phyloP scores from a whole-genome alignment of 2,113 vertebrate species.

The Triplophysa tibetana region DNA sequence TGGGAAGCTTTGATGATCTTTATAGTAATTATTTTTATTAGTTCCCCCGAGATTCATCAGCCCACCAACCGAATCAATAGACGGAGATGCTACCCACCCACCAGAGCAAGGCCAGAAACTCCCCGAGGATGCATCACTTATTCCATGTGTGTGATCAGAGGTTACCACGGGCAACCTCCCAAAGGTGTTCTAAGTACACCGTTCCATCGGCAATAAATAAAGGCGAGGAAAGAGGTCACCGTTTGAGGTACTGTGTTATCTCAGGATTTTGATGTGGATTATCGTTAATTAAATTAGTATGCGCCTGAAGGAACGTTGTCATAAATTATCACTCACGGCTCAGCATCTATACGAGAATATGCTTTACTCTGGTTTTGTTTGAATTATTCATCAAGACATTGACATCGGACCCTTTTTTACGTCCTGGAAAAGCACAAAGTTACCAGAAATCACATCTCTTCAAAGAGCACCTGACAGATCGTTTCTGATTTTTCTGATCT shows the following conservation, averaged over 20 bases:
- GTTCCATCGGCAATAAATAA: constrained; percentile 47
- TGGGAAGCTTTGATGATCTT: constrained; percentile 75
- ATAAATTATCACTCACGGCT: constrained; percentile 3
- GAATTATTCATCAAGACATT: no score
- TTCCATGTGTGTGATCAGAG: constrained; percentile 62
- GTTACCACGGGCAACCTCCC: constrained; percentile 71
- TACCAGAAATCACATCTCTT: no score
- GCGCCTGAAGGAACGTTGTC: constrained; percentile 28
- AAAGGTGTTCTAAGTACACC: constrained; percentile 55
- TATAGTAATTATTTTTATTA: constrained; percentile 80
- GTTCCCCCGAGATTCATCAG: constrained; percentile 71
- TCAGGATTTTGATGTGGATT: constrained; percentile 37
- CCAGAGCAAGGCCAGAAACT: constrained; percentile 68
- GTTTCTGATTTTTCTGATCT: no score
- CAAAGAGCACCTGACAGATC: no score
- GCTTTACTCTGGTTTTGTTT: not conserved
- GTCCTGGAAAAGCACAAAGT: no score
- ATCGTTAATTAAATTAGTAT: constrained; percentile 37
- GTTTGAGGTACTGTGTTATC: constrained; percentile 8
- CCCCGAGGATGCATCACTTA: constrained; percentile 75
- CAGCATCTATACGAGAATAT: not conserved
- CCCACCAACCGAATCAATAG: constrained; percentile 77
- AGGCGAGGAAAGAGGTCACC: constrained; percentile 28
- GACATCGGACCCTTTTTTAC: no score
- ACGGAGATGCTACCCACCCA: constrained; percentile 60